phyloP scores from a whole-genome alignment of 2,888 invertebrate species.

The Zelleria hepariella region DNA sequence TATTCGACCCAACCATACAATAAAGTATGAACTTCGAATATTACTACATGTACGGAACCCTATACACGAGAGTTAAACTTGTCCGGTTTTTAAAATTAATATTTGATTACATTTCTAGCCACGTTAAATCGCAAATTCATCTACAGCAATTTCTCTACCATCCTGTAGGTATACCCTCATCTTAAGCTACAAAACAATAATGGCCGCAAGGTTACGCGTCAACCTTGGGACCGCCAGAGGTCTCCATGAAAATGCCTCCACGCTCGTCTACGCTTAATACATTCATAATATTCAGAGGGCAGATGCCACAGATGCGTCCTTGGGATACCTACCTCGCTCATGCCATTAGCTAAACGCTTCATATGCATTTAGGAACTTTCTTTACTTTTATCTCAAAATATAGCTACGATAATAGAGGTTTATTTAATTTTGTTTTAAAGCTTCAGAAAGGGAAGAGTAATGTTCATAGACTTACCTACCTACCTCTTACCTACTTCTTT shows the following conservation, averaged over 20 bases:
- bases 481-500: no score
- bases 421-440: no score
- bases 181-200: conserved; percentile 5
- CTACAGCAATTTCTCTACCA: background rate
- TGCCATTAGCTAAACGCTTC: background rate
- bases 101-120: no score
- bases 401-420: background rate
- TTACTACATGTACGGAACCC: no score
- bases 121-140: background rate
- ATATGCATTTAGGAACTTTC: background rate
- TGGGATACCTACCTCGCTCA: conserved; percentile 1
- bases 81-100: no score
- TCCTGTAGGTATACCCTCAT: background rate
- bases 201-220: conserved; percentile 15
- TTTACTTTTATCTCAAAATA: background rate
- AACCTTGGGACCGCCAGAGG: conserved; percentile 22
- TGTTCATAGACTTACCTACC: no score
- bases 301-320: conserved; percentile 9
- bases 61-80: no score
- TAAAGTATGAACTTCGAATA: no score
- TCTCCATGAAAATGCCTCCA: conserved; percentile 29
- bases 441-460: no score
- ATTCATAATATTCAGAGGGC: conserved; percentile 29
- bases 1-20: no score
- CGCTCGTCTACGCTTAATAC: conserved; percentile 22